These are phyloP conservation scores for Drosophila lacteicornis DNA, from an alignment of 1,140 invertebrate species.

Conservation along the genomic window DNA sequence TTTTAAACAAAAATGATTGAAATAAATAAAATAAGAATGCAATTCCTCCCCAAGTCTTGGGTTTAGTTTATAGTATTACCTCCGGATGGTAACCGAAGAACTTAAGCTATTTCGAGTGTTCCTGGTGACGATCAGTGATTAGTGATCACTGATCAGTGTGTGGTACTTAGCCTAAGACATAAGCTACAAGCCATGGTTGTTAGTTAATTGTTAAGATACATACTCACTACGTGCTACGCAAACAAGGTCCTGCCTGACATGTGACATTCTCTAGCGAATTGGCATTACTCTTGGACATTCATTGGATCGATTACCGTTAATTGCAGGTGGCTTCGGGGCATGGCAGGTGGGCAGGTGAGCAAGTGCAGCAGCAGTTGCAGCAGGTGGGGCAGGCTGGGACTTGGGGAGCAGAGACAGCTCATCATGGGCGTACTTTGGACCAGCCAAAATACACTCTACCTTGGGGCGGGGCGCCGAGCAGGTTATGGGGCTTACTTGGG, in stretches of 20 bases:
- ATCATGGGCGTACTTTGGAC: conserved; percentile 71
- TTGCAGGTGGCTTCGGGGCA: conserved; percentile 57
- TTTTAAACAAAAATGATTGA: no score
- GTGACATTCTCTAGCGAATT: conserved; percentile 45
- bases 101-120: conserved; percentile 23
- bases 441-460: conserved; percentile 75
- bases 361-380: conserved; percentile 19
- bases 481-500: conserved; percentile 1
- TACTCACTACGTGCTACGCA: conserved; percentile 74
- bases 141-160: conserved; percentile 16
- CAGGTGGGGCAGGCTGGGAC: conserved; percentile 17
- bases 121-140: conserved; percentile 15
- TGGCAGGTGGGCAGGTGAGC: conserved; percentile 36
- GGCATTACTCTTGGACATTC: conserved; percentile 68
- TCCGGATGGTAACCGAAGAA: conserved; percentile 62
- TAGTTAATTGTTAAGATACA: conserved; percentile 66
- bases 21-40: neutral
- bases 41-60: conserved; percentile 15
- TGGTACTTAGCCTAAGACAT: conserved; percentile 52
- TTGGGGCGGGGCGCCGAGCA: conserved; percentile 4
- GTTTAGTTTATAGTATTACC: conserved; percentile 19
- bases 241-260: conserved; percentile 78
- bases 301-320: conserved; percentile 39
- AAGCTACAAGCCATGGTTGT: conserved; percentile 69
- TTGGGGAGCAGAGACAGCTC: conserved; percentile 7